Base-by-base conservation (phyloP, 2,888 invertebrate genomes). In the Folsomia candida region DNA sequence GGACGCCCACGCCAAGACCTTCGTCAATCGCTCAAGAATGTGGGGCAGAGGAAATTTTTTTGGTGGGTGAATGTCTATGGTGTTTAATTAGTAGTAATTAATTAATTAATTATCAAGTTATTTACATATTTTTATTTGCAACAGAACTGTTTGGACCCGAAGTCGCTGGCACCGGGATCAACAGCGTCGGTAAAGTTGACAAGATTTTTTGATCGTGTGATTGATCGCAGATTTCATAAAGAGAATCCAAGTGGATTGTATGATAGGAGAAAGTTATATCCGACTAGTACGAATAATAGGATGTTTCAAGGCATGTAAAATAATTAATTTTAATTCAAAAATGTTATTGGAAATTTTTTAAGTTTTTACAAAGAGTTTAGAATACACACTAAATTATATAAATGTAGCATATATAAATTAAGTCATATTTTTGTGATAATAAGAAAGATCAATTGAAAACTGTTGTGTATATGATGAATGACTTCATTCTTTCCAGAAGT, bases 171-270 rank as follows among this genome's bases (percentile, higher is more conserved):
- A n/a, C 93, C 97, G 3, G 97, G 97, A 1, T 92, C 94, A 2
- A 93, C 94, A 70, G 95, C 96, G 82, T 90, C 96, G 9, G 95
- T 98, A 0, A 96, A 96, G 84, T 84, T 98, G 28, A 91, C 93
- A 1, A 87, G 94, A 81, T 98, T 97, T 85, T 96, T 96, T 83
- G 97, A 98, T 84, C 93, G 93, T 83, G 89, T 90, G 14, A 88
- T 89, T 72, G 87, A 88, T 81, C 84, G 85, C 77, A 82, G 84
- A 60, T 85, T 84, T 79, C 82, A 83, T 73, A 82, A 81, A 73
- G 82, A 82, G 14, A 47, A 47, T 47, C 9, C 71, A 24, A 6
- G 6, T 6, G 22, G 57, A n/a, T 57, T 57, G 22, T 78, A 77
- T 64, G 79, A 79, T 57, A 64, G 77, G 47, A 72, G 68, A 63